phyloP scores from a whole-genome alignment of 2,888 invertebrate genomes.

The Zhuqinia jingwanae region DNA sequence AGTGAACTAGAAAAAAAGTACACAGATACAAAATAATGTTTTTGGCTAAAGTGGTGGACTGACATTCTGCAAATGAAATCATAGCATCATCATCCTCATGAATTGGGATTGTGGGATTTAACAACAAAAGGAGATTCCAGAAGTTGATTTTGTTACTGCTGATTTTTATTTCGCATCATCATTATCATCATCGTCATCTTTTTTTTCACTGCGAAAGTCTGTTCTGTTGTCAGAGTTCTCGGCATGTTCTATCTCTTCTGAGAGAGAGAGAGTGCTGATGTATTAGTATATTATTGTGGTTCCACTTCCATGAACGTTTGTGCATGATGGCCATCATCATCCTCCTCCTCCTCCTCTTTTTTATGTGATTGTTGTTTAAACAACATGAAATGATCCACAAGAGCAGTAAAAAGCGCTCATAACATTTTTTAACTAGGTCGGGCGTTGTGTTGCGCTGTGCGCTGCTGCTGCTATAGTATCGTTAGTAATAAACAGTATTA shows the following conservation, averaged over 20 bases:
- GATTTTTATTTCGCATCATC: not conserved
- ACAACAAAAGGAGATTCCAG: slow-evolving; percentile 36
- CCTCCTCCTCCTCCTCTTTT: no score
- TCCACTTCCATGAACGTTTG: not conserved
- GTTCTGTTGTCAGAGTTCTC: no score
- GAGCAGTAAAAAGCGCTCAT: not conserved
- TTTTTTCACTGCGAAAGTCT: no score
- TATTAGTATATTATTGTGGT: slow-evolving; percentile 30
- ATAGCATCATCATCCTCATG: slow-evolving; percentile 3
- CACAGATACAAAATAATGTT: no score
- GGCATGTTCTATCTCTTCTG: not conserved
- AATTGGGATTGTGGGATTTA: slow-evolving; percentile 29
- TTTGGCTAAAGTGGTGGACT: not conserved
- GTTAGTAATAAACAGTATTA: not conserved
- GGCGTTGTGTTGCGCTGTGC: not conserved
- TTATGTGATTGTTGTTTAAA: slow-evolving; percentile 42
- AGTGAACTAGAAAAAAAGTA: slow-evolving; percentile 27
- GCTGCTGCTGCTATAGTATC: no score
- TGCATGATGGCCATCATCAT: slow-evolving; percentile 19
- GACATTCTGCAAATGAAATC: slow-evolving; percentile 30
- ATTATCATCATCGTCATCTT: not conserved
- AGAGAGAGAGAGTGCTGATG: not conserved
- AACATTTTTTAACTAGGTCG: slow-evolving; percentile 36
- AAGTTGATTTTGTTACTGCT: slow-evolving; percentile 21
- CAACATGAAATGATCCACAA: slow-evolving; percentile 2